Evolutionary conservation across 2,888 invertebrate genomes (phyloP).

Genomic region (Leptopilina syphax): DNA sequence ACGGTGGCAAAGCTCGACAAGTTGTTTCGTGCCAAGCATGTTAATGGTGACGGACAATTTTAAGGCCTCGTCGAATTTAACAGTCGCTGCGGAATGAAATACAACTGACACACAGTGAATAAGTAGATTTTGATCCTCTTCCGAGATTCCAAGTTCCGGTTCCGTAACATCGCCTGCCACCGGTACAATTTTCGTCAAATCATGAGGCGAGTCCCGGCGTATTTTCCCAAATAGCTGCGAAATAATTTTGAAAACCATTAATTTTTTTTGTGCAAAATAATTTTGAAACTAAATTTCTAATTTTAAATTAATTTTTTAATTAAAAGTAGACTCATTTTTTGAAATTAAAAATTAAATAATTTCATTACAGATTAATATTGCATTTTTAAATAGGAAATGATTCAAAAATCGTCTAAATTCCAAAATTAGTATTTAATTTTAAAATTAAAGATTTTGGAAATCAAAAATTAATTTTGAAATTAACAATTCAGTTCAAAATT

Average conservation of each 20-base stretch:
- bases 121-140: constrained; percentile 78
- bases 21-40: constrained; percentile 84
- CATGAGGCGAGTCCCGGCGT: constrained; percentile 79
- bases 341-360: too few relatives aligned
- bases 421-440: too few relatives aligned
- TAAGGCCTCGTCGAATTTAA: constrained; percentile 88
- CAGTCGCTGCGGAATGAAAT: constrained; percentile 90
- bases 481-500: too few relatives aligned
- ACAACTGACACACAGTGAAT: constrained; percentile 84
- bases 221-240: constrained; percentile 82
- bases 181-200: constrained; percentile 82
- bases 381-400: too few relatives aligned
- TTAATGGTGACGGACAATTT: constrained; percentile 86
- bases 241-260: neutral
- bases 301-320: too few relatives aligned
- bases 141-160: constrained; percentile 80
- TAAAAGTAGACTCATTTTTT: too few relatives aligned
- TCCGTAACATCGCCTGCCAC: constrained; percentile 82
- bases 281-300: too few relatives aligned
- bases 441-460: too few relatives aligned
- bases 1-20: constrained; percentile 84
- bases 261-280: too few relatives aligned
- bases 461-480: too few relatives aligned
- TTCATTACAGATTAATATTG: too few relatives aligned
- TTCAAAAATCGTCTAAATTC: too few relatives aligned